Evolutionary conservation across 2,113 vertebrate genomes (phyloP).

Genomic region (Anser cygnoides): DNA sequence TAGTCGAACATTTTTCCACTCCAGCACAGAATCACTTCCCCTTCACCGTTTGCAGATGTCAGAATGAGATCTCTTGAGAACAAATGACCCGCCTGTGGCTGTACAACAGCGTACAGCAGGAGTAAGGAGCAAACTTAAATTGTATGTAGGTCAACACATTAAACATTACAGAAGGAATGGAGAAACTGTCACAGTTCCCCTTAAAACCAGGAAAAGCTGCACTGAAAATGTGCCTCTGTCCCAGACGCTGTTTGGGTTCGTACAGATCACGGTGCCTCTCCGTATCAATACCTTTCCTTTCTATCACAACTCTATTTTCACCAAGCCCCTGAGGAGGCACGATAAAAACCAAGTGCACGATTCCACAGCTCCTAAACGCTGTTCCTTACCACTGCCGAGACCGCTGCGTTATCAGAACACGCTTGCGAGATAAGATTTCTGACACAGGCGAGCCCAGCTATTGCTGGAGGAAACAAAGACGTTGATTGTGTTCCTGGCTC

Average conservation of each 20-base stretch:
- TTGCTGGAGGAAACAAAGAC: not conserved
- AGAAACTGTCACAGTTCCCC: not conserved
- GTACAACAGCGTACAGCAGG: not conserved
- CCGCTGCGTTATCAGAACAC: not conserved
- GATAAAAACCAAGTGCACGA: not conserved
- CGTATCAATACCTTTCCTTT: not conserved
- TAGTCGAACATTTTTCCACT: not conserved
- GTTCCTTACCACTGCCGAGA: not conserved
- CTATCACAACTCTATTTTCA: not conserved
- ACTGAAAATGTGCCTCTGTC: not conserved
- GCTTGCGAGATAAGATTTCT: not conserved
- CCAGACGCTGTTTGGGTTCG: not conserved
- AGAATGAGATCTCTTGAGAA: not conserved
- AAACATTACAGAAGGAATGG: not conserved
- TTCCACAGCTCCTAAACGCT: not conserved
- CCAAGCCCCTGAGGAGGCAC: fast-evolving
- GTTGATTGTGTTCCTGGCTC: not conserved
- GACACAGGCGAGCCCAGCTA: not conserved
- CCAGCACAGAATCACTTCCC: not conserved
- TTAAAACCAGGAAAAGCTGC: not conserved
- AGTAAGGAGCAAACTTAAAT: not conserved
- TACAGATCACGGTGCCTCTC: not conserved
- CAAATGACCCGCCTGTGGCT: not conserved
- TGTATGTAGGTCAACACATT: not conserved
- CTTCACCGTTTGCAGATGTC: not conserved